Percentiles rank a stretch among this genome's conserved stretches.
Conservation (phyloP, 2,888 invertebrate species). For the Apamea sordens region DNA sequence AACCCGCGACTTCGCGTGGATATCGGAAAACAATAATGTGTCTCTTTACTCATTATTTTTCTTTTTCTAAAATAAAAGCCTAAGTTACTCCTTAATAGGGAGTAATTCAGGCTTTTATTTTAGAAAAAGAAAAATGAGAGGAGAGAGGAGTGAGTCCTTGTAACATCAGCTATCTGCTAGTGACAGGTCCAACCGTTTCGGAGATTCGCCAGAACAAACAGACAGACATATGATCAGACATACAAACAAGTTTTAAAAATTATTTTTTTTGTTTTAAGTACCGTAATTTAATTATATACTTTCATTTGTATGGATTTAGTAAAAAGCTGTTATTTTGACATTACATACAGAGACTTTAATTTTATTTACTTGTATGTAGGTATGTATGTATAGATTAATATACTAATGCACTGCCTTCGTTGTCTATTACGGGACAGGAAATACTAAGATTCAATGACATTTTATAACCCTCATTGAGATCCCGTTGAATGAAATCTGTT, state of each 20-base stretch:
- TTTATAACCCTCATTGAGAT: conserved; percentile 19
- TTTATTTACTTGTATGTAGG: neutral
- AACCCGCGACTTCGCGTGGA: neutral
- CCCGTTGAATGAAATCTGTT: conserved; percentile 34
- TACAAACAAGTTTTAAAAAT: neutral
- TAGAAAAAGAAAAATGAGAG: no score
- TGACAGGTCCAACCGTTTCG: neutral
- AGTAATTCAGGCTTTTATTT: no score
- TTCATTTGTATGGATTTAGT: neutral
- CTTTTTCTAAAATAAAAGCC: neutral
- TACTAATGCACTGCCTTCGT: neutral
- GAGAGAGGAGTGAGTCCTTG: no score
- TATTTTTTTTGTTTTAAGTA: neutral
- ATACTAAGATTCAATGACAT: conserved; percentile 44
- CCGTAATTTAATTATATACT: no score
- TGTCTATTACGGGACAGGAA: conserved; percentile 23
- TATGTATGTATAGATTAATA: neutral
- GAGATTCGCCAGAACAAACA: neutral
- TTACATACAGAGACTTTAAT: neutral
- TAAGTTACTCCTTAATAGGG: no score
- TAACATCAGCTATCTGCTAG: neutral
- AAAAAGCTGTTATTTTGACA: neutral
- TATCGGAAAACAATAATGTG: neutral
- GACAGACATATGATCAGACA: neutral
- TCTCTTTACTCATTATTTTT: neutral